Evolutionary conservation across 2,797 vertebrate species (phyloP), one percentile per base, ranked within the genome.

Genomic region (Sebastes itinus): DNA sequence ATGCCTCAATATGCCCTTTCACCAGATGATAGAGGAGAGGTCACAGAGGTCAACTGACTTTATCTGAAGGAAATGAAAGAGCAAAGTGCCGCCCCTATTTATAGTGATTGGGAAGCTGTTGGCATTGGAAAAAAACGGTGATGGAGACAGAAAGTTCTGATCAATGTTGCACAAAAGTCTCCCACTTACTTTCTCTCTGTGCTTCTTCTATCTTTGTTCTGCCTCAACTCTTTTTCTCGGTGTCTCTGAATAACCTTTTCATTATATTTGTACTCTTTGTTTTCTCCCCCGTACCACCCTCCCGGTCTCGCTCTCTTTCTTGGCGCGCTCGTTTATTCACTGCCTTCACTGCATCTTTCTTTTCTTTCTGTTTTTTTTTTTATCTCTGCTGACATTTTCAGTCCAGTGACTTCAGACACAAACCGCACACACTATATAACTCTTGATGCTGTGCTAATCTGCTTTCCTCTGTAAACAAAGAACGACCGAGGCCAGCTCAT

Each of bases 361-460:
- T 60, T 75, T 61, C 32, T 12, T 5, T 30, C 49, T 33, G 3
- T 33, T 35, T 35, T 27, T 74, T 27, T 80, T 78, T 72, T 86
- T 71, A 90, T 92, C 83, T 91, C 72, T 14, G 62, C 83, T 89
- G 89, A 91, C 91, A 93, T 94, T 94, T 93, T 89, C 92, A 89
- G 86, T 87, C 83, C 86, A 90, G 55, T 74, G 87, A 85, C 85
- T 93, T 88, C 87, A 90, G 67, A 93, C 86, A 85, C 77, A 89
- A 84, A 85, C 72, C 18, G 76, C 69, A 61, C 77, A 62, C 46
- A 81, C 85, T 66, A 9, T 85, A 74, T 88, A 66, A 88, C 87
- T 88, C 75, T 67, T 27, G 55, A 20, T 72, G 80, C 75, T 52
- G 56, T n/a, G 61, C 72, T 87, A 87, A 92, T 93, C 88, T 88